Evolutionary conservation across 2,113 vertebrate species (phyloP).

Genomic region (Fregata magnificens): DNA sequence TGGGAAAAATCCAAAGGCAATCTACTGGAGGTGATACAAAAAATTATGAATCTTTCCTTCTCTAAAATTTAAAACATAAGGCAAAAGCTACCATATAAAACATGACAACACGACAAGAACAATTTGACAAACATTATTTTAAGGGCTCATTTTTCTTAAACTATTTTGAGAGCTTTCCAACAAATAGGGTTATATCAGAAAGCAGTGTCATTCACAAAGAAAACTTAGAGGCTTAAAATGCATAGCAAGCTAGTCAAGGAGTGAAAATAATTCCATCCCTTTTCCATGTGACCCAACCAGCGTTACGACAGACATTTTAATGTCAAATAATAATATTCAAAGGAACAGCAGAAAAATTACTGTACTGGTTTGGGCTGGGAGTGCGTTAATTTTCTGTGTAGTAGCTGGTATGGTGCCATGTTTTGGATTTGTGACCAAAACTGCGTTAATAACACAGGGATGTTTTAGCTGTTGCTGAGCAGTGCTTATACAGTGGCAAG

Average conservation of each 20-base stretch:
- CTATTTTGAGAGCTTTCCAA: not conserved
- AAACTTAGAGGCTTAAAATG: not conserved
- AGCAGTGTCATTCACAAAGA: not conserved
- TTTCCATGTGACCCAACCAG: not conserved
- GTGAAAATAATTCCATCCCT: not conserved
- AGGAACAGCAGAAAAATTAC: not conserved
- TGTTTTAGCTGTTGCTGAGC: not conserved
- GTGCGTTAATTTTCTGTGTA: not conserved
- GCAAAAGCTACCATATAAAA: not conserved
- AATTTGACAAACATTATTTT: not conserved
- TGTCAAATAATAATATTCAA: not conserved
- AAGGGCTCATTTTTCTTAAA: not conserved
- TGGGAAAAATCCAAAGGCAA: not conserved
- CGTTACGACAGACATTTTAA: rapidly evolving
- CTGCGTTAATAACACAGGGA: not conserved
- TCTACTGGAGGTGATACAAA: not conserved
- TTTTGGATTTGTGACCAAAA: not conserved
- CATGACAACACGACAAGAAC: not conserved
- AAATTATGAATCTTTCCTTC: not conserved
- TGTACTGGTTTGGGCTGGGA: not conserved
- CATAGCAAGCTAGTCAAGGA: not conserved
- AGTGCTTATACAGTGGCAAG: not conserved
- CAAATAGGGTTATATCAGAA: not conserved
- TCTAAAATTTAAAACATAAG: not conserved
- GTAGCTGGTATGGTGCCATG: not conserved